phyloP scores from a whole-genome alignment of 2,888 invertebrate species.

The Mayetiola destructor region DNA sequence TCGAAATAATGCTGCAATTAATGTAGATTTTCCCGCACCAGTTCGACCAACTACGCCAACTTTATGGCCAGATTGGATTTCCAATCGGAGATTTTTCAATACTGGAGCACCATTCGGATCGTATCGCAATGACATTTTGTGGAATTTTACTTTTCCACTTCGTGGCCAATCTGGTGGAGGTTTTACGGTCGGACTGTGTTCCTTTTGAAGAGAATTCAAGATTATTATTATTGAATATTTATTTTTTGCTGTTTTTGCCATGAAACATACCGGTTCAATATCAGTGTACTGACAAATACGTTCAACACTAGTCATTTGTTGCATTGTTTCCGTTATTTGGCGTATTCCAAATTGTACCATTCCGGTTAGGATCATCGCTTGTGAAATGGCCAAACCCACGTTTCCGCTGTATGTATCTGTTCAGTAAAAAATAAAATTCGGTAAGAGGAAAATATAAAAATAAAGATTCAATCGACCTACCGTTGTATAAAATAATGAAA shows the following conservation, averaged over 20 bases:
- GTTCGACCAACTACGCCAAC: constrained; percentile 42
- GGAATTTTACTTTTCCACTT: constrained; percentile 36
- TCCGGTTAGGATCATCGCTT: constrained; percentile 52
- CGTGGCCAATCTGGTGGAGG: constrained; percentile 14
- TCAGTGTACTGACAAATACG: constrained; percentile 55
- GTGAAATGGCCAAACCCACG: constrained; percentile 53
- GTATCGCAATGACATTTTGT: constrained; percentile 40
- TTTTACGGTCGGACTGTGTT: not conserved
- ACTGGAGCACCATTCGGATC: constrained; percentile 41
- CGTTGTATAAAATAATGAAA: constrained; percentile 34
- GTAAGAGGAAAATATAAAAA: no score
- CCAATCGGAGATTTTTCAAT: constrained; percentile 49
- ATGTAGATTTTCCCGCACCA: constrained; percentile 55
- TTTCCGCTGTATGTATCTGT: constrained; percentile 46
- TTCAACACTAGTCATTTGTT: constrained; percentile 61
- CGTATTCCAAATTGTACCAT: constrained; percentile 57
- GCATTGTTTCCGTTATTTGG: constrained; percentile 53
- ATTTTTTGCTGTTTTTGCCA: not conserved
- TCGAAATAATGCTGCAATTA: constrained; percentile 37
- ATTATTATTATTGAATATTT: not conserved
- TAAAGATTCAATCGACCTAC: not conserved
- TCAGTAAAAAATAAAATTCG: constrained; percentile 11
- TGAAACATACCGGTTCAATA: constrained; percentile 37
- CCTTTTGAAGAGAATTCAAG: constrained; percentile 4
- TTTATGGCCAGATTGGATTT: constrained; percentile 50